Conservation (phyloP, 2,888 invertebrate species). For the Drosophila mayaguana region DNA sequence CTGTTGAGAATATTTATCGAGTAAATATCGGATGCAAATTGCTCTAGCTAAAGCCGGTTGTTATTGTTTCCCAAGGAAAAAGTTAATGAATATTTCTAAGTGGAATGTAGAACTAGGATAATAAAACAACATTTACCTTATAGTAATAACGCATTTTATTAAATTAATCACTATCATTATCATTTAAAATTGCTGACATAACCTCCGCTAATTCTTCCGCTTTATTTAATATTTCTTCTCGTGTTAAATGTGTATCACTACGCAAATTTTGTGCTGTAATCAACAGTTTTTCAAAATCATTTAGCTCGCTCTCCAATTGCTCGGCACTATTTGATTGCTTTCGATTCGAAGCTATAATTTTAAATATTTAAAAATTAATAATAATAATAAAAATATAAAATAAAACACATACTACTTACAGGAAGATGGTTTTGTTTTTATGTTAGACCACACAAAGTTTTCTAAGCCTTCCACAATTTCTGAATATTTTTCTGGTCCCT, state of each 20-base stretch:
- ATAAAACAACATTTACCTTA: neutral
- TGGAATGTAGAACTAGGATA: too few species aligned
- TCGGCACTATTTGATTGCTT: constrained; percentile 41
- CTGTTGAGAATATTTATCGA: neutral
- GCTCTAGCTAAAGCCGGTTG: neutral
- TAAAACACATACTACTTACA: constrained; percentile 21
- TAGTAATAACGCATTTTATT: constrained; percentile 11
- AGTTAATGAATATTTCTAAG: too few species aligned
- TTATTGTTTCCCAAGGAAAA: too few species aligned
- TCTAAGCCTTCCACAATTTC: constrained; percentile 53
- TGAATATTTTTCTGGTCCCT: constrained; percentile 36
- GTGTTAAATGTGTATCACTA: constrained; percentile 48
- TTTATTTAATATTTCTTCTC: constrained; percentile 65
- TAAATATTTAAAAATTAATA: neutral
- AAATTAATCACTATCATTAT: constrained; percentile 64
- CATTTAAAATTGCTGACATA: constrained; percentile 67
- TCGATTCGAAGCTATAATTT: constrained; percentile 21
- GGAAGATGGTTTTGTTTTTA: constrained; percentile 37
- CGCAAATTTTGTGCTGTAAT: constrained; percentile 67
- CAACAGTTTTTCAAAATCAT: constrained; percentile 66
- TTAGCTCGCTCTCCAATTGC: constrained; percentile 60
- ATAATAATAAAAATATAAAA: neutral
- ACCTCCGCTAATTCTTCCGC: constrained; percentile 63
- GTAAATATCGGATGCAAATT: neutral
- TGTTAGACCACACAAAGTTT: constrained; percentile 58